These are phyloP conservation scores for Oscheius myriophilus DNA, from an alignment of 2,888 invertebrate species.

Conservation along the genomic window DNA sequence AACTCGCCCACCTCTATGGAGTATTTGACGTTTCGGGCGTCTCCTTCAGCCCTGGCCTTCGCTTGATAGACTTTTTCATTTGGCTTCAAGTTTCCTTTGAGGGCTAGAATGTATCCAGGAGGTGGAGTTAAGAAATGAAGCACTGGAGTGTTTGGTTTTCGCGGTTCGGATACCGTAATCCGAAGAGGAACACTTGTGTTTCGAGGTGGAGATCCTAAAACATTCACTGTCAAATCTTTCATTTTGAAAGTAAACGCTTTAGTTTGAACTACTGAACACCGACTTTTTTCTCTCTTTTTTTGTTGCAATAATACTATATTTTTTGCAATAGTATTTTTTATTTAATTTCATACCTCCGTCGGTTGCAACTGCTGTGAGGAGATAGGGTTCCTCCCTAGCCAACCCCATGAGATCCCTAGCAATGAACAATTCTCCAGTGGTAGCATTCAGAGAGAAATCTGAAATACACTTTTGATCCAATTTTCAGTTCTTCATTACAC, in stretches of 20 bases:
- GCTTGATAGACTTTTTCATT: conserved; percentile 34
- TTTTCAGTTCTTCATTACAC: conserved; percentile 14
- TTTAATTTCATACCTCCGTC: conserved; percentile 34
- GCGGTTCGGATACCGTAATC: conserved; percentile 20
- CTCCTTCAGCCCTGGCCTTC: conserved; percentile 27
- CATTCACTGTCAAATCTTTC: too few species aligned
- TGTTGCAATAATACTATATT: not conserved
- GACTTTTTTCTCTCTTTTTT: not conserved
- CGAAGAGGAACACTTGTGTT: conserved; percentile 12
- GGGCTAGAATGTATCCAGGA: conserved; percentile 13
- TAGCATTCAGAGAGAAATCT: conserved; percentile 41
- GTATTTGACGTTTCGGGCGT: conserved; percentile 31
- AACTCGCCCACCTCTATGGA: conserved; percentile 31
- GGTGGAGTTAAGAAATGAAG: conserved; percentile 27
- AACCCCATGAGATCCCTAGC: conserved; percentile 33
- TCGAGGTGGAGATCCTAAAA: conserved; percentile 30
- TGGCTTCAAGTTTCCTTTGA: conserved; percentile 18
- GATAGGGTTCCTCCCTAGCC: conserved; percentile 41
- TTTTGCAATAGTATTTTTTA: not conserved
- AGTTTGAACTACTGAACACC: too few species aligned
- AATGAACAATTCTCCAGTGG: conserved; percentile 33
- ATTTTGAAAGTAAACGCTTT: too few species aligned
- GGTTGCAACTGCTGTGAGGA: conserved; percentile 38
- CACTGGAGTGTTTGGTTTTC: conserved; percentile 2
- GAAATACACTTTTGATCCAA: conserved; percentile 13